Percentiles rank a stretch among this genome's conserved stretches.
Evolutionary conservation across 92 coral and sea anemone genomes (phyloP).

Genomic region (Pocillopora meandrina): DNA sequence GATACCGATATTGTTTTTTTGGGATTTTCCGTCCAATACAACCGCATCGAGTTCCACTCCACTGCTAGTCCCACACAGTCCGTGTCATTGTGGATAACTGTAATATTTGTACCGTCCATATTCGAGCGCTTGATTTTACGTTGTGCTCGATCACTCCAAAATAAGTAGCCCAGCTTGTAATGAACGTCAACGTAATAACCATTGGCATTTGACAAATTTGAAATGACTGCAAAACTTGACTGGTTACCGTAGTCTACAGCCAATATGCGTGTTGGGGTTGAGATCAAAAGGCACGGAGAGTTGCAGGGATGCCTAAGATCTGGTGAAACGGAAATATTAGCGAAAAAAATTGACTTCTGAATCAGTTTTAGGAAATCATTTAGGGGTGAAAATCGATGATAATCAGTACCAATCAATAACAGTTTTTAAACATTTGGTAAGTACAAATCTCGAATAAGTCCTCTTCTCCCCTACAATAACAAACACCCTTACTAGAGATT

Average conservation of each 20-base stretch:
- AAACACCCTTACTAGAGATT: no score
- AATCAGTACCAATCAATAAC: no score
- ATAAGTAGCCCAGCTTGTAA: not conserved
- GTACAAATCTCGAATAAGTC: no score
- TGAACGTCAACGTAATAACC: not conserved
- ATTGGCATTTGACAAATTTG: not conserved
- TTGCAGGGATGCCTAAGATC: not conserved
- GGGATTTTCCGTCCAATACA: not conserved
- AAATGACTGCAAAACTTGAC: not conserved
- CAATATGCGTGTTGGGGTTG: not conserved
- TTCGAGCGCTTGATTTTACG: not conserved
- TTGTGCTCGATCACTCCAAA: conserved; percentile 1
- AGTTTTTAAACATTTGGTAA: no score
- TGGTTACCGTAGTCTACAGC: not conserved
- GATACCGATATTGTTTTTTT: no score
- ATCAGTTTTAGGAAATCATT: no score
- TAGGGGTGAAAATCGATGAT: no score
- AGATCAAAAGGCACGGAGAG: not conserved
- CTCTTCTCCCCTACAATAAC: no score
- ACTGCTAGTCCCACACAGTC: not conserved
- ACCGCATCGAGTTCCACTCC: conserved; percentile 5
- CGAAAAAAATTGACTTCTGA: not conserved
- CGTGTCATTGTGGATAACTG: not conserved
- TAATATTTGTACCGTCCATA: not conserved
- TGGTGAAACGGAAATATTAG: not conserved